phyloP scores from a whole-genome alignment of 2,888 invertebrate genomes.

The Diplazon laetatorius region DNA sequence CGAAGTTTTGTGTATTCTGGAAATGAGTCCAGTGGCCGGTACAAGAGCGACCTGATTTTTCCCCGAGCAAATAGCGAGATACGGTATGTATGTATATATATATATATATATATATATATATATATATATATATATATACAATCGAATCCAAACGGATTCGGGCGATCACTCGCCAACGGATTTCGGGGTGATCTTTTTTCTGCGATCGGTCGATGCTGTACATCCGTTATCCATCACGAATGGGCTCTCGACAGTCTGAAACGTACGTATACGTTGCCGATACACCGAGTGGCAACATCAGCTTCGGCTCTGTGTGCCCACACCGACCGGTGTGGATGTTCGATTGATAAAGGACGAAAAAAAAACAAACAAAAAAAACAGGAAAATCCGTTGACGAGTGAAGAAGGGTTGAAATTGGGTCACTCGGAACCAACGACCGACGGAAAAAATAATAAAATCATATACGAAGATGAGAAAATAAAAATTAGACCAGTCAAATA shows the following conservation, averaged over 20 bases:
- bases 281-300: constrained; percentile 9
- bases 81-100: too few species aligned
- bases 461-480: neutral
- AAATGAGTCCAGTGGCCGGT: constrained; percentile 30
- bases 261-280: neutral
- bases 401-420: constrained; percentile 48
- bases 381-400: constrained; percentile 40
- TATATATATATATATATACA: too few species aligned
- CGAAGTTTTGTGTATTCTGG: constrained; percentile 11
- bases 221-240: constrained; percentile 13
- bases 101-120: too few species aligned
- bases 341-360: constrained; percentile 17
- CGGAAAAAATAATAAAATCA: neutral
- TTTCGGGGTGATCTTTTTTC: too few species aligned
- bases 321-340: constrained; percentile 25
- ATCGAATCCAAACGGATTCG: neutral
- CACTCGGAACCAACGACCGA: constrained; percentile 7
- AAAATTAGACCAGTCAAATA: too few species aligned
- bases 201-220: constrained; percentile 30
- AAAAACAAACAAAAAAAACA: too few species aligned
- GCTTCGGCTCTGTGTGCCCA: constrained; percentile 4
- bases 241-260: neutral
- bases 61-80: constrained; percentile 45
- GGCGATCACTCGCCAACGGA: constrained; percentile 14
- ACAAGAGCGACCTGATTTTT: constrained; percentile 53